Evolutionary conservation across 1,140 invertebrate genomes (phyloP).

Genomic region (Magallana ariakensis): DNA sequence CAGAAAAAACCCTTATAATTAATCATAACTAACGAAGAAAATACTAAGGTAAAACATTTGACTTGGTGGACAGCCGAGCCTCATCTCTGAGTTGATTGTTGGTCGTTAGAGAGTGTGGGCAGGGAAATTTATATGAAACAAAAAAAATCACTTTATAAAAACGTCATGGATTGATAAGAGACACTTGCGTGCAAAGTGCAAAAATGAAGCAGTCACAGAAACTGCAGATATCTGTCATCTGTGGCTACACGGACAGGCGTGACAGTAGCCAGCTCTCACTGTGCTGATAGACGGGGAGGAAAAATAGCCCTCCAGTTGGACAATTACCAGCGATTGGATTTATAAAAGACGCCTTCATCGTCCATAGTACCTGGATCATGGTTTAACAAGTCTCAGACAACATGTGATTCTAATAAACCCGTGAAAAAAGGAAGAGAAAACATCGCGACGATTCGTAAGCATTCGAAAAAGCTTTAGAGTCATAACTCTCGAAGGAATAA

Average conservation of each 20-base stretch:
- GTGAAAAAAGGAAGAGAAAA: background rate
- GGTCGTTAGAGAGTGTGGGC: background rate
- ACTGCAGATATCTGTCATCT: constrained; percentile 8
- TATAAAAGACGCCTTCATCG: background rate
- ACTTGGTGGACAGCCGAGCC: background rate
- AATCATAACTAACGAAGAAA: constrained; percentile 32
- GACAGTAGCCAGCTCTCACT: background rate
- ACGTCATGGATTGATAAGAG: background rate
- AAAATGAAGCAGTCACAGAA: background rate
- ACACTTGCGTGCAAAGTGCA: background rate
- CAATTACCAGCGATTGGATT: constrained; percentile 12
- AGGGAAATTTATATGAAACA: background rate
- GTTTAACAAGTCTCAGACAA: background rate
- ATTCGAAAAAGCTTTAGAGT: background rate
- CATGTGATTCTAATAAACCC: background rate
- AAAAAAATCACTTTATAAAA: background rate
- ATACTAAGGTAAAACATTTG: background rate
- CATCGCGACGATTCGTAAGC: background rate
- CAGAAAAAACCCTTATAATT: background rate
- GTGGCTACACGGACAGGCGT: background rate
- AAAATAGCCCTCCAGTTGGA: constrained; percentile 2
- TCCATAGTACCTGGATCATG: background rate
- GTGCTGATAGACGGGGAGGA: background rate
- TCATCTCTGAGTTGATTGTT: too few species aligned
- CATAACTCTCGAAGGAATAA: background rate